phyloP scores from a whole-genome alignment of 2,888 invertebrate species.

The Pantelozetes paolii region DNA sequence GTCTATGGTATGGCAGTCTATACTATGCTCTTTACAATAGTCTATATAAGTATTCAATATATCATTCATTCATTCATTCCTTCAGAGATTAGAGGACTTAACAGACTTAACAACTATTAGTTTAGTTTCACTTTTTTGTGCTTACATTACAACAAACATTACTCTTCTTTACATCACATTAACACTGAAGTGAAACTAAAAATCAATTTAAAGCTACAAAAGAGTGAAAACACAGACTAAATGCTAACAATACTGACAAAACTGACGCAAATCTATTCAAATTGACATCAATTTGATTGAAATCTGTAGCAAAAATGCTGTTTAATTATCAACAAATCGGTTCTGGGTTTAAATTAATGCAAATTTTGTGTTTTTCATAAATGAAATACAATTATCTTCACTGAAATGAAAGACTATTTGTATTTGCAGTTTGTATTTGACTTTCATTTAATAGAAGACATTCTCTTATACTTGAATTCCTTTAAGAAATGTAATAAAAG shows the following conservation, averaged over 20 bases:
- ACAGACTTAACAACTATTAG: slow-evolving; percentile 12
- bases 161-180: slow-evolving; percentile 4
- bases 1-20: not conserved
- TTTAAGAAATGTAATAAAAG: not conserved
- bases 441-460: no score
- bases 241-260: no score
- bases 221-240: not conserved
- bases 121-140: slow-evolving; percentile 1
- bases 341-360: no score
- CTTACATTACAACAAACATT: slow-evolving; percentile 16
- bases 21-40: not conserved
- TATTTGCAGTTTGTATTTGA: no score
- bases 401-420: no score
- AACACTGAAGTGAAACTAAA: not conserved
- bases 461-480: not conserved
- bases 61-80: not conserved
- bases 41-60: not conserved
- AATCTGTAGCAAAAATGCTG: no score
- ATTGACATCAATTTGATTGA: no score
- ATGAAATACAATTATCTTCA: no score
- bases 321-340: no score
- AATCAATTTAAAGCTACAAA: slow-evolving; percentile 4
- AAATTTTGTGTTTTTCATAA: no score
- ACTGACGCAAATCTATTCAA: no score
- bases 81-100: not conserved